Percentiles rank a stretch among this genome's conserved stretches.
Evolutionary conservation across 2,797 vertebrate genomes (phyloP).

Genomic region (Acestrorhynchus altus): DNA sequence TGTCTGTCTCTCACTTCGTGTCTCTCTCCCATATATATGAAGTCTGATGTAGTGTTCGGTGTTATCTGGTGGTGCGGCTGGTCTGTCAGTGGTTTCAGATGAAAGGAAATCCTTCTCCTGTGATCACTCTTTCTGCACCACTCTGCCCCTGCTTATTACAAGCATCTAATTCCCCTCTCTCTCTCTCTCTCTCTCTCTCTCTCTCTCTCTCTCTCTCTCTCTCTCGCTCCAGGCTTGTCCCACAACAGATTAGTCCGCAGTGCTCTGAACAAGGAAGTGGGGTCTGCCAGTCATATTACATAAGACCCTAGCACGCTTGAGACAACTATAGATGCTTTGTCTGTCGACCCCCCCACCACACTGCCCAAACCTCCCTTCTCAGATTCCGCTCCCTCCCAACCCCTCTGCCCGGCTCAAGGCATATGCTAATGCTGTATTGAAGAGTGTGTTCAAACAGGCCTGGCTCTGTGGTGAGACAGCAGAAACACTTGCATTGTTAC

Average conservation of each 20-base stretch:
- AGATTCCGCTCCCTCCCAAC: too few species aligned
- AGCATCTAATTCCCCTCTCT: constrained; percentile 49
- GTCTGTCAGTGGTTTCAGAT: constrained; percentile 60
- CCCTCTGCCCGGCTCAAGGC: constrained; percentile 71
- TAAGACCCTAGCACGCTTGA: constrained; percentile 79
- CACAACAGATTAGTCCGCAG: constrained; percentile 76
- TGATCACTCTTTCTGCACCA: constrained; percentile 62
- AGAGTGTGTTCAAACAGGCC: constrained; percentile 81
- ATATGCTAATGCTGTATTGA: constrained; percentile 80
- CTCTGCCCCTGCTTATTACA: constrained; percentile 62
- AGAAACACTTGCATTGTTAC: constrained; percentile 71
- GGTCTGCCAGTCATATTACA: constrained; percentile 84
- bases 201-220: constrained; percentile 41
- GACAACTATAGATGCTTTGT: constrained; percentile 85
- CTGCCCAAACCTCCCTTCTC: too few species aligned
- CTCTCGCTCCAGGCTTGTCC: constrained; percentile 69
- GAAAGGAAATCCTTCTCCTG: constrained; percentile 66
- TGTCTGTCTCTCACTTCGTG: constrained; percentile 40
- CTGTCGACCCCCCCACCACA: constrained; percentile 73
- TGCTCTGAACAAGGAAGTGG: constrained; percentile 72
- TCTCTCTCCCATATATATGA: too few species aligned
- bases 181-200: background rate
- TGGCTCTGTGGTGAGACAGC: constrained; percentile 73
- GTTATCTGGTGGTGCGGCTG: constrained; percentile 52
- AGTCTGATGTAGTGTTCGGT: constrained; percentile 51